Evolutionary conservation across 2,888 invertebrate species (phyloP).

Genomic region (Dicranocentrus wangi): DNA sequence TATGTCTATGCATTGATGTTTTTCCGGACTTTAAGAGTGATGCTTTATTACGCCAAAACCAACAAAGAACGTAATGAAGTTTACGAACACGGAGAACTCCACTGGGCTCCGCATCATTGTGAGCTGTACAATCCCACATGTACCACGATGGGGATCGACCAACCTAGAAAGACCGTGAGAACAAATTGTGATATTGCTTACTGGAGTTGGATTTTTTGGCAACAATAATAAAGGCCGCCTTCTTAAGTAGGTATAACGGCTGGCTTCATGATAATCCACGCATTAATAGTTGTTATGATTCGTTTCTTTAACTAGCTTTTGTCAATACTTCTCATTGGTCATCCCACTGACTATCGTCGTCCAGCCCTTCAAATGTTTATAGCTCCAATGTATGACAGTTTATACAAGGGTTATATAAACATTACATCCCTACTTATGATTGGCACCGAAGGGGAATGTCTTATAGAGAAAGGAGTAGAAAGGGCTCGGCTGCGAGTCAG

Average conservation of each 20-base stretch:
- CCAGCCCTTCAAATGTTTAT: slow-evolving; percentile 58
- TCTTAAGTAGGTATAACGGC: neutral
- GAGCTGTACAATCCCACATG: slow-evolving; percentile 56
- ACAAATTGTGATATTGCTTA: slow-evolving; percentile 29
- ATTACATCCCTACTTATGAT: slow-evolving; percentile 47
- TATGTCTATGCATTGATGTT: neutral
- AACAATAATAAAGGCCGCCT: neutral
- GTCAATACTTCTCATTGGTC: slow-evolving; percentile 58
- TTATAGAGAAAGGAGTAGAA: slow-evolving; percentile 49
- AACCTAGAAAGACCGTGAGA: slow-evolving; percentile 21
- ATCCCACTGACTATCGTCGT: slow-evolving; percentile 49
- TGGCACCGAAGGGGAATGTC: slow-evolving; percentile 41
- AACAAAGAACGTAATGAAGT: slow-evolving; percentile 13
- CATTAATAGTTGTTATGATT: too few species aligned
- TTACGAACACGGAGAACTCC: slow-evolving; percentile 53
- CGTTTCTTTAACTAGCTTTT: slow-evolving; percentile 44
- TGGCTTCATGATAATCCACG: too few species aligned
- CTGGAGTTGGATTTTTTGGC: neutral
- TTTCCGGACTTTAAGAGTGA: slow-evolving; percentile 53
- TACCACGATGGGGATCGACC: neutral
- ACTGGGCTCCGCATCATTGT: slow-evolving; percentile 55
- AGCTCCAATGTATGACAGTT: slow-evolving; percentile 39
- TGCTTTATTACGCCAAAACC: slow-evolving; percentile 58
- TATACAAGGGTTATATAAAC: slow-evolving; percentile 24
- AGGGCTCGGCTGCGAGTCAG: slow-evolving; percentile 35